Evolutionary conservation across 2,888 invertebrate species (phyloP).

Genomic region (Ophonus ardosiacus): DNA sequence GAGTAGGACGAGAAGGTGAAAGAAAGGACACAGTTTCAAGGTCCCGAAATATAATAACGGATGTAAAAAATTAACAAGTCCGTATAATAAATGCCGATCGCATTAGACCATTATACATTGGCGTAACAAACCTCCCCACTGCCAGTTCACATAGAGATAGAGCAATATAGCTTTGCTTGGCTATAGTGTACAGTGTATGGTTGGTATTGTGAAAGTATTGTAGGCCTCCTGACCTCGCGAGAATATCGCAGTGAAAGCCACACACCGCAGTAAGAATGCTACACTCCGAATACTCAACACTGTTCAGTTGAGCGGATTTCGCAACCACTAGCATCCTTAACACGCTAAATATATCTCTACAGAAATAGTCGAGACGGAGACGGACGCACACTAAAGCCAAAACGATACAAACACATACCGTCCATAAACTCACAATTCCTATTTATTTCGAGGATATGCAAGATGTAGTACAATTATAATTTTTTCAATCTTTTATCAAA

Average conservation of each 20-base stretch:
- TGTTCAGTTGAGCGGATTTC: conserved; percentile 27
- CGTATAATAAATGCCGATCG: conserved; percentile 60
- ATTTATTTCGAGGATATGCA: too few species aligned
- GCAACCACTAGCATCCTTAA: conserved; percentile 27
- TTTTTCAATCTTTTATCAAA: too few species aligned
- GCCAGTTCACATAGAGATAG: neutral
- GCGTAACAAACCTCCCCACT: conserved; percentile 27
- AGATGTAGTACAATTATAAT: too few species aligned
- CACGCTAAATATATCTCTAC: conserved; percentile 29
- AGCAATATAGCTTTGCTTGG: conserved; percentile 64
- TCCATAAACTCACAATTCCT: neutral
- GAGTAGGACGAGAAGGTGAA: conserved; percentile 70
- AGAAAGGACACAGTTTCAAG: conserved; percentile 69
- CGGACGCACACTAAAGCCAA: conserved; percentile 51
- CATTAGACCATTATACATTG: conserved; percentile 55
- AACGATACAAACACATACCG: conserved; percentile 25
- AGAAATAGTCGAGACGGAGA: conserved; percentile 21
- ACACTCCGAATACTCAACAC: neutral
- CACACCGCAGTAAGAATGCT: conserved; percentile 26
- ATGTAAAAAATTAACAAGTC: conserved; percentile 64
- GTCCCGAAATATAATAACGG: conserved; percentile 64
- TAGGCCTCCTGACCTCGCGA: conserved; percentile 42
- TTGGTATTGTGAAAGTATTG: conserved; percentile 74
- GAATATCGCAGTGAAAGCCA: conserved; percentile 50
- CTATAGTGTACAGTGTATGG: conserved; percentile 66